These are phyloP conservation scores for Trachemys scripta DNA, from an alignment of 2,113 vertebrate genomes.

Conservation along the genomic window DNA sequence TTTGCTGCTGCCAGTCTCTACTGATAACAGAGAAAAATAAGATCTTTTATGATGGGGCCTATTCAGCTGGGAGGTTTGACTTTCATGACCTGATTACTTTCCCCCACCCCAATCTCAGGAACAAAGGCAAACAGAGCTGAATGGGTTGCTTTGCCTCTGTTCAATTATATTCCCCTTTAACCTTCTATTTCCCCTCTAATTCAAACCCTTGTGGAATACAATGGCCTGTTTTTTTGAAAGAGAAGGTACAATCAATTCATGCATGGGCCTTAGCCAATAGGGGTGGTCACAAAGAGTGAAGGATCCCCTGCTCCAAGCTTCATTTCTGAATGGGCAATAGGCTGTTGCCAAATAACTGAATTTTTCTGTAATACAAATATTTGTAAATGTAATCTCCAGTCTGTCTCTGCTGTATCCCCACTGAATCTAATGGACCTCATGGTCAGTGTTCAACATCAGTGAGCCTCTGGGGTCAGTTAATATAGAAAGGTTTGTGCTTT, in stretches of 20 bases:
- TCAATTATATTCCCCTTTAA: not conserved
- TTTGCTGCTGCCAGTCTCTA: not conserved
- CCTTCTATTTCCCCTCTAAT: accelerated
- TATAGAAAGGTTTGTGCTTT: not conserved
- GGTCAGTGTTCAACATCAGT: accelerated
- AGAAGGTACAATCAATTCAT: not conserved
- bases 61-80: not conserved
- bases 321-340: not conserved
- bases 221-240: not conserved
- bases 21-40: not conserved
- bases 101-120: not conserved
- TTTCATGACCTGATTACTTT: not conserved
- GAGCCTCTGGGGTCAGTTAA: accelerated
- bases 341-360: not conserved
- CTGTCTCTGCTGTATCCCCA: not conserved
- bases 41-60: not conserved
- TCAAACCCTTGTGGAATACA: not conserved
- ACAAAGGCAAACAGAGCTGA: not conserved
- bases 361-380: not conserved
- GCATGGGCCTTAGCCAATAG: not conserved
- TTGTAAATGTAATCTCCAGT: accelerated
- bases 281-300: not conserved
- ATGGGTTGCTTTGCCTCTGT: accelerated
- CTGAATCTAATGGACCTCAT: accelerated
- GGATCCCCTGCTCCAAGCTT: not conserved